These are phyloP conservation scores for Bryconaethiops microstoma DNA, from an alignment of 2,797 vertebrate genomes.

Conservation along the genomic window DNA sequence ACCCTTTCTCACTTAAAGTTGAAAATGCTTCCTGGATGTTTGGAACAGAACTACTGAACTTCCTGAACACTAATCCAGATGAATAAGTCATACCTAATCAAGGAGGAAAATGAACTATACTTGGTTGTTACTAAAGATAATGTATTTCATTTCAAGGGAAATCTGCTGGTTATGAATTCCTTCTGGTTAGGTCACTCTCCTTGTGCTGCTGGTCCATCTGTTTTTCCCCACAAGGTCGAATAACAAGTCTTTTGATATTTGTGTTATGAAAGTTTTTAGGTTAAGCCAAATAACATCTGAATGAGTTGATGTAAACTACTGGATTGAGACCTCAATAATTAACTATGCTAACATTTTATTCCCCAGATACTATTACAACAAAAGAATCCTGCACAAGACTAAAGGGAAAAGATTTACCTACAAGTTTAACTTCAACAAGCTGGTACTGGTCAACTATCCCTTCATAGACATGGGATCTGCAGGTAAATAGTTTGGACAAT, in stretches of 20 bases:
- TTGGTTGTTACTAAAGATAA: neutral
- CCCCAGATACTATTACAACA: conserved; percentile 84
- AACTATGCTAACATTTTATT: conserved; percentile 33
- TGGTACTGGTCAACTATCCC: conserved; percentile 85
- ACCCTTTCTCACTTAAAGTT: neutral
- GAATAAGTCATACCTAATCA: neutral
- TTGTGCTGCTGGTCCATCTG: neutral
- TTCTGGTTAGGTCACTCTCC: neutral
- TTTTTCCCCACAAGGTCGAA: neutral
- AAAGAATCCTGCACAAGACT: conserved; percentile 85
- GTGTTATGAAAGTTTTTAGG: neutral
- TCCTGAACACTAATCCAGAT: too few species aligned
- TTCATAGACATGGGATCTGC: conserved; percentile 89
- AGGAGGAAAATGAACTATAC: neutral
- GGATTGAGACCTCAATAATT: conserved; percentile 7
- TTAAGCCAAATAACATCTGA: neutral
- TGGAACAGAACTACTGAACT: neutral
- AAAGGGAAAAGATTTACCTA: conserved; percentile 87
- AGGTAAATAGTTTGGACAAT: conserved; percentile 31
- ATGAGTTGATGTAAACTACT: neutral
- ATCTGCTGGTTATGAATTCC: neutral
- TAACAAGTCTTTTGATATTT: neutral
- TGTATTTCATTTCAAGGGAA: neutral
- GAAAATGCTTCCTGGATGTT: neutral
- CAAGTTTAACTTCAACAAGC: conserved; percentile 87